Percentiles rank a stretch among this genome's conserved stretches.
phyloP scores from a whole-genome alignment of 1,140 invertebrate species.

The Eubasilissa regina region DNA sequence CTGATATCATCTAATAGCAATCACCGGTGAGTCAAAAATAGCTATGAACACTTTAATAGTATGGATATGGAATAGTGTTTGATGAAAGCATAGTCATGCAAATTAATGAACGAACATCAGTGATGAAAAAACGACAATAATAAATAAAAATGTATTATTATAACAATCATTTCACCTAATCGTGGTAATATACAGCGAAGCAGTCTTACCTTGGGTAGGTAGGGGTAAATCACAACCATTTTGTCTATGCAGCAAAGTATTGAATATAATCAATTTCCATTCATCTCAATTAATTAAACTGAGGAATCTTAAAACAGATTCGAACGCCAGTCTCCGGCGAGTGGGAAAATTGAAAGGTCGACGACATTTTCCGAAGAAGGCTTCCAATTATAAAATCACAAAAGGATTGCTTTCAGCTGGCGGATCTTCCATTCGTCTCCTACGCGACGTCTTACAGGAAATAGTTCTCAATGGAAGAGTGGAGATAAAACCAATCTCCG shows the following conservation, averaged over 20 bases:
- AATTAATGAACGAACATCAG: too few relatives aligned
- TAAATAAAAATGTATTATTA: too few relatives aligned
- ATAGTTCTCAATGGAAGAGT: conserved; percentile 50
- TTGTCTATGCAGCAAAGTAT: not conserved
- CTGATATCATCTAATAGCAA: too few relatives aligned
- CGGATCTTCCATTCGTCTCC: conserved; percentile 46
- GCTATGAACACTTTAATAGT: too few relatives aligned
- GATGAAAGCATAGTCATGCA: too few relatives aligned
- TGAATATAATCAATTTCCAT: not conserved
- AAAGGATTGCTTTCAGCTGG: conserved; percentile 45
- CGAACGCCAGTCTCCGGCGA: not conserved
- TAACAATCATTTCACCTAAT: too few relatives aligned
- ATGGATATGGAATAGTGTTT: too few relatives aligned
- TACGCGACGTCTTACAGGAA: conserved; percentile 38
- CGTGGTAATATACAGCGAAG: too few relatives aligned
- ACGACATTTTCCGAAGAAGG: conserved; percentile 33
- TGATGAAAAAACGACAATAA: too few relatives aligned
- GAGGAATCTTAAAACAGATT: not conserved
- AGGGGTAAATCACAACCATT: not conserved
- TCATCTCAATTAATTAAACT: not conserved
- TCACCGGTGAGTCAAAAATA: too few relatives aligned
- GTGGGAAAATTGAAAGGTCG: conserved; percentile 30
- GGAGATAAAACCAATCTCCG: conserved; percentile 41
- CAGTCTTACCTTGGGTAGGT: not conserved
- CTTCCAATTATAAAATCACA: conserved; percentile 56